phyloP scores from a whole-genome alignment of 2,113 vertebrate species.

The Perognathus longimembris region DNA sequence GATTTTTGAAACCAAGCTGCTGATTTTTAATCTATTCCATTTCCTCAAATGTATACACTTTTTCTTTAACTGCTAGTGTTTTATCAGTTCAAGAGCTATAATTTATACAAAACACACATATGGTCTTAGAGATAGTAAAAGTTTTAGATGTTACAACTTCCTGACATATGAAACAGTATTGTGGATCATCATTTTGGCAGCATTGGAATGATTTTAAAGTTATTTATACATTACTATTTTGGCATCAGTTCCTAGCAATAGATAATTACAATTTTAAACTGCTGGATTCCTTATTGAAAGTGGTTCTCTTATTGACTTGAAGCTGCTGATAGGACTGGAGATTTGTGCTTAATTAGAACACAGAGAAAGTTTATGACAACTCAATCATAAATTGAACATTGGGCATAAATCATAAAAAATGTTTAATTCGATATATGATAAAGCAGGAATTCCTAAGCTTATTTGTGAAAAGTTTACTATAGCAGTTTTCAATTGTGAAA shows the following conservation, averaged over 20 bases:
- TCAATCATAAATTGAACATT: slow-evolving; percentile 58
- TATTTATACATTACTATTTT: slow-evolving; percentile 68
- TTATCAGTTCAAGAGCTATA: slow-evolving; percentile 56
- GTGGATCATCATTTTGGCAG: slow-evolving; percentile 66
- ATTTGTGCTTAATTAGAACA: neutral
- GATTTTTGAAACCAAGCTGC: slow-evolving; percentile 55
- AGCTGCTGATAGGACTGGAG: neutral
- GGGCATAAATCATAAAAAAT: neutral
- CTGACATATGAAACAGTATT: slow-evolving; percentile 62
- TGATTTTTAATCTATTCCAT: slow-evolving; percentile 63
- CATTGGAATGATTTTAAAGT: slow-evolving; percentile 65
- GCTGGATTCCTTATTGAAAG: slow-evolving; percentile 27
- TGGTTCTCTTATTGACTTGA: neutral
- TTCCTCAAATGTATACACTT: slow-evolving; percentile 48
- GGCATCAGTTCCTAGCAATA: neutral
- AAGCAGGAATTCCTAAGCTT: neutral
- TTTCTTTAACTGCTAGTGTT: slow-evolving; percentile 68
- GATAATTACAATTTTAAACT: slow-evolving; percentile 25
- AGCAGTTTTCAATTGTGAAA: neutral
- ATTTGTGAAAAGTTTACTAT: neutral
- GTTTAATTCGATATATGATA: neutral
- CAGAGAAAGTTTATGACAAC: neutral
- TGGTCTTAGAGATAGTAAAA: slow-evolving; percentile 57
- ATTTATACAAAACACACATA: slow-evolving; percentile 75
- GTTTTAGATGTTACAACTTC: slow-evolving; percentile 75